Evolutionary conservation across 2,888 invertebrate genomes (phyloP), one percentile per base, ranked within the genome.

Genomic region (Microdon myrmicae): DNA sequence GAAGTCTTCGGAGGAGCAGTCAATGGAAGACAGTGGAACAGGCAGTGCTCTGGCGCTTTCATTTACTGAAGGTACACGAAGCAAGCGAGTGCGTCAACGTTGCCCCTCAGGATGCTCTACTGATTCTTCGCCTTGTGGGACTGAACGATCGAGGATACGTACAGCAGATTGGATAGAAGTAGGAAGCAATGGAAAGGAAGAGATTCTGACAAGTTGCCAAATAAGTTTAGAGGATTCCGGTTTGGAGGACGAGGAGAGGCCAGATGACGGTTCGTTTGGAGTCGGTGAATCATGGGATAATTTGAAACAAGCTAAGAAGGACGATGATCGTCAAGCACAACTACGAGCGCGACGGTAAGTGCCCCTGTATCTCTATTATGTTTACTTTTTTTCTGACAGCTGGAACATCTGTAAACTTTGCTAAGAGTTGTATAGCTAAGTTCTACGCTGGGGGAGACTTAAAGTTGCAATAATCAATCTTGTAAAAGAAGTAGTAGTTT

Each of bases 81-180:
- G n/a, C n/a, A 55, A 67, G 28, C 39, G 64, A 6, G 51, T 71
- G 32, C 71, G 74, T 22, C 78, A 78, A 61, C 76, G 79, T 19
- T 76, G 77, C 22, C 78, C 78, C 17, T 79, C 79, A 4, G 78
- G 78, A 23, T 79, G 79, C 67, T 79, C 79, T 8, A 79, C 79
- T 12, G 79, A 79, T 49, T 79, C 80, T 1, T 79, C 80, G 45
- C 77, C 80, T 0, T 78, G 76, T 44, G 80, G 80, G 38, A 78
- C 76, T 4, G 79, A 80, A 60, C 73, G 78, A 35, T 76, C 76
- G 28, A 73, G 79, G 35, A 79, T 80, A 28, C 73, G 79, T 48
- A 79, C 79, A n/a, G 81, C 83, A 0, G 84, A 84, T 73, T 84
- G 84, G 84, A 81, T 83, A 47, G 83, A 84, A 72, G 81, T 84